Percentiles rank a stretch among this genome's conserved stretches.
Conservation (phyloP, 2,797 vertebrate species). For the Gobio occitaniae region DNA sequence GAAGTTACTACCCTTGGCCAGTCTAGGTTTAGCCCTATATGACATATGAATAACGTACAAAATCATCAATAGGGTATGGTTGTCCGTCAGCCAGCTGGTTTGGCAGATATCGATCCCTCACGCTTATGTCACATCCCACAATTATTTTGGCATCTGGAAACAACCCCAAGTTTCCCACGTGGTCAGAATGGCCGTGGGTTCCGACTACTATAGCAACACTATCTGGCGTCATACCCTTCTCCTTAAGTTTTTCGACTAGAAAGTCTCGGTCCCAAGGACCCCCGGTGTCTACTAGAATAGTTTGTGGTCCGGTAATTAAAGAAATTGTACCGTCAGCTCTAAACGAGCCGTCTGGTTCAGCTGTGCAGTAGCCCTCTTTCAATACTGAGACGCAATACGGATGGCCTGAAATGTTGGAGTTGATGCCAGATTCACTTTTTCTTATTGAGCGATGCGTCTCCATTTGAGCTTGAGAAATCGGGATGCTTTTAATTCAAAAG, state of each 20-base stretch:
- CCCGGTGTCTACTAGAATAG: constrained; percentile 88
- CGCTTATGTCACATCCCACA: constrained; percentile 83
- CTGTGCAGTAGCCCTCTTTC: constrained; percentile 78
- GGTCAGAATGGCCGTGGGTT: constrained; percentile 93
- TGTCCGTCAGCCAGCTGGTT: constrained; percentile 71
- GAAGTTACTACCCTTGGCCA: background rate
- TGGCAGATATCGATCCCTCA: constrained; percentile 76
- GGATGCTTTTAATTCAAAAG: background rate
- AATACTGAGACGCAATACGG: constrained; percentile 83
- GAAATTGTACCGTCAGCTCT: constrained; percentile 84
- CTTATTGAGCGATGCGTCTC: constrained; percentile 7
- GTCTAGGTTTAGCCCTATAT: background rate
- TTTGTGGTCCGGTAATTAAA: constrained; percentile 77
- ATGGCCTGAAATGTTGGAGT: constrained; percentile 69
- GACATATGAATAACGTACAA: constrained; percentile 65
- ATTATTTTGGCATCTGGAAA: constrained; percentile 79
- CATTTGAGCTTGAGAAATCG: background rate
- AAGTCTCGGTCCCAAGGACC: constrained; percentile 84
- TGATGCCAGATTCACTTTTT: constrained; percentile 45
- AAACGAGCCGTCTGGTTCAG: constrained; percentile 63
- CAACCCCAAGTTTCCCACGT: constrained; percentile 85
- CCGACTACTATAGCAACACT: constrained; percentile 81
- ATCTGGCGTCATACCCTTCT: constrained; percentile 57
- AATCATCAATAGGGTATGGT: constrained; percentile 72
- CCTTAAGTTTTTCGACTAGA: constrained; percentile 65